Percentiles rank a stretch among this genome's conserved stretches.
Evolutionary conservation across 2,797 vertebrate genomes (phyloP).

Genomic region (Coregonus sp.): DNA sequence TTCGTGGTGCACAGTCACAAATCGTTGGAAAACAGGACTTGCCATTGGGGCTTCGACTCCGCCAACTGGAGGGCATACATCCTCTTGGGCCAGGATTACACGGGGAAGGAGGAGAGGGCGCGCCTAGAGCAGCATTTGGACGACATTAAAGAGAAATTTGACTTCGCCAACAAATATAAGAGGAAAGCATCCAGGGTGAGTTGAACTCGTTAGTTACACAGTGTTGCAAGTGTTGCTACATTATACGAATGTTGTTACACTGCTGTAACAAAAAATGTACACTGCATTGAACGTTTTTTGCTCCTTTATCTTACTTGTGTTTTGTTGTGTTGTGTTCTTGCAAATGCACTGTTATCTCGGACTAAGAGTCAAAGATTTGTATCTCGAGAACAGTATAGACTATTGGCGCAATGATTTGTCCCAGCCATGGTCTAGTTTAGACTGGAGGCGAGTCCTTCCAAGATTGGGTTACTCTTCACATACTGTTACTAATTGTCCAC

Average conservation of each 20-base stretch:
- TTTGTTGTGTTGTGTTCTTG: background rate
- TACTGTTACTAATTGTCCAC: conserved; percentile 62
- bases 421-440: background rate
- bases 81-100: conserved; percentile 96
- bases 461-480: conserved; percentile 51
- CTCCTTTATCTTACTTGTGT: background rate
- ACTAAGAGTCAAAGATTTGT: background rate
- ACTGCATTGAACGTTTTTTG: background rate
- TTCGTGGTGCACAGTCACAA: conserved; percentile 99
- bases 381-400: too few species aligned
- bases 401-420: background rate
- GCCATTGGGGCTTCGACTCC: conserved; percentile 99
- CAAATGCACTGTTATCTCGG: background rate
- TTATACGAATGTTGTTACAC: background rate
- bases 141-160: conserved; percentile 96
- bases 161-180: conserved; percentile 96
- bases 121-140: conserved; percentile 90
- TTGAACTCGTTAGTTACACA: background rate
- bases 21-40: conserved; percentile 96
- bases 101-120: conserved; percentile 91
- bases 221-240: background rate
- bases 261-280: background rate
- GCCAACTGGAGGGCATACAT: conserved; percentile 98
- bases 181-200: conserved; percentile 93
- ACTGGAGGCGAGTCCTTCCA: conserved; percentile 5